Base-by-base conservation (phyloP, 2,113 vertebrate species). In the Menidia beryllina region DNA sequence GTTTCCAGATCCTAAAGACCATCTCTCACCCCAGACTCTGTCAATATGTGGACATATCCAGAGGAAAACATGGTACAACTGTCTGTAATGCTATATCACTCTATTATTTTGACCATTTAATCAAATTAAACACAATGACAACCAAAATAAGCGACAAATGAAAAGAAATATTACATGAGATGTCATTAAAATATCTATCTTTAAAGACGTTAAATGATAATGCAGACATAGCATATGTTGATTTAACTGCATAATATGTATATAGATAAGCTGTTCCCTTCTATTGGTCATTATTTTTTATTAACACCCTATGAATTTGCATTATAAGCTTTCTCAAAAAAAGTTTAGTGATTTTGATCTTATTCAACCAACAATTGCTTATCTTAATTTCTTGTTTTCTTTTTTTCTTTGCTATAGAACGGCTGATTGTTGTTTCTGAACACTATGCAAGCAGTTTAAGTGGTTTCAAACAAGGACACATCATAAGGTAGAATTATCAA, bases 1-100 rank as follows among this genome's bases (percentile, higher is more conserved):
- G 97, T 54, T 99, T 99, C 91, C 98, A 99, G 90, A 96, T 98
- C 75, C 95, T 99, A 17, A 98, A 99, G 90, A 97, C 97, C 68
- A 89, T 97, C 74, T 96, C 94, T 17, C 96, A 99, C 69, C 97
- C 97, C 39, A 93, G 97, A 79, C 96, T 99, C 38, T 99, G 98
- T 75, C 98, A 99, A 24, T 99, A 98, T 17, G 93, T 99, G 86
- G 97, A 99, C 84, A 97, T 99, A 79, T 93, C 95, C 75, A 94
- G 98, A 79, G 97, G 98, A 69, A 99, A 99, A 79, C 98, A 99
- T 43, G 98, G 98, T 99, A 89, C 81, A 92, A 20, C 5, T 26
- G 0, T 79, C 6, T 66, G 43, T 41, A 6, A 20, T 41, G 14
- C 41, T 10, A n/a, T 53, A 19, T 15, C 17, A 45, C 17, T 15